Evolutionary conservation across 2,888 invertebrate species (phyloP).

Genomic region (Epirrita christyi): DNA sequence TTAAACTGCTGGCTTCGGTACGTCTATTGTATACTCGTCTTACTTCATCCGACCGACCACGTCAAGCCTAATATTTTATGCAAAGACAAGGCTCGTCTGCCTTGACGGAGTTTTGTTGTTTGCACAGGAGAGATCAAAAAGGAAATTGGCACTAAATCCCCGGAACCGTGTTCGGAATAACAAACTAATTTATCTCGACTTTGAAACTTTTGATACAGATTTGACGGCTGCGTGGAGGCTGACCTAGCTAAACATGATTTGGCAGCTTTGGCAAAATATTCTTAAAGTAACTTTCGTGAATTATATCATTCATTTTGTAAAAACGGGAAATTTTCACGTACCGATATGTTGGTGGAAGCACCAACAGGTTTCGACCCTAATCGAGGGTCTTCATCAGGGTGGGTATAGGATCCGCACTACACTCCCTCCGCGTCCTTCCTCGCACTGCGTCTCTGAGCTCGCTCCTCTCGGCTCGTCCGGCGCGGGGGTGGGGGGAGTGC

Average conservation of each 20-base stretch:
- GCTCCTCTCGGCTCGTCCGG: too few species aligned
- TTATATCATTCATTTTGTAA: too few species aligned
- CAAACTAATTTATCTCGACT: conserved; percentile 71
- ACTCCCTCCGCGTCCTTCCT: too few species aligned
- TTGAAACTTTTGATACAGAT: conserved; percentile 60
- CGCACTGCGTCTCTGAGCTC: too few species aligned
- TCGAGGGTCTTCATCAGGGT: too few species aligned
- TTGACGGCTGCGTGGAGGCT: conserved; percentile 27
- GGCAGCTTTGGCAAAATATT: conserved; percentile 12
- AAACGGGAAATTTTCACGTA: too few species aligned
- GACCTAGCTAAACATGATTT: conserved; percentile 13
- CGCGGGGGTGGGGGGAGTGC: too few species aligned
- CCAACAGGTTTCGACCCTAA: too few species aligned
- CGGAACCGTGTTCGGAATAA: conserved; percentile 71
- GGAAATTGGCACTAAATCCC: conserved; percentile 80
- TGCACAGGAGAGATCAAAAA: conserved; percentile 77
- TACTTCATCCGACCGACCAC: conserved; percentile 16
- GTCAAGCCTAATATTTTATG: conserved; percentile 73
- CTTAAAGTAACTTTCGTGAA: too few species aligned
- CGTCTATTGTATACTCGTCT: neutral
- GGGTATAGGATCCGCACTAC: too few species aligned
- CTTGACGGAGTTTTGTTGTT: conserved; percentile 73
- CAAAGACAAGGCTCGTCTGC: conserved; percentile 69
- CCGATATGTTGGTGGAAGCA: too few species aligned
- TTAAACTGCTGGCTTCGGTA: too few species aligned